Evolutionary conservation across 2,113 vertebrate species (phyloP).

Genomic region (Psephotus haematonotus): DNA sequence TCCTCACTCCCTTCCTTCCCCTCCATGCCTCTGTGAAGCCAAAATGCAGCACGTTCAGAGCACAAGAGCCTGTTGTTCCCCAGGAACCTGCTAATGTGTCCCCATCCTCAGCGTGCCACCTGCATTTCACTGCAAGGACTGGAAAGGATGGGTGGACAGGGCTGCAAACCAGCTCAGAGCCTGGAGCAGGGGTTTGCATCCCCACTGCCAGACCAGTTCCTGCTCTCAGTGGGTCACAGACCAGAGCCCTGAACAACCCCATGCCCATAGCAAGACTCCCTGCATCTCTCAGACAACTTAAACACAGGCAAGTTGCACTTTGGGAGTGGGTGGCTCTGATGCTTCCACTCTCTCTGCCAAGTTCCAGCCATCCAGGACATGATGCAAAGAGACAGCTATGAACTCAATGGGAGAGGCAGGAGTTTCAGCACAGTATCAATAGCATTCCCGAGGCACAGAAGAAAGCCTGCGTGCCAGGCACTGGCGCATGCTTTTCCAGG

Average conservation of each 20-base stretch:
- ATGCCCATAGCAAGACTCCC: fast-evolving
- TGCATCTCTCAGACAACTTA: fast-evolving
- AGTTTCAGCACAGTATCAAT: fast-evolving
- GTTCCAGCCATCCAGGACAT: not conserved
- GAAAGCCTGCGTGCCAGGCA: not conserved
- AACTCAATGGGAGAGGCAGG: not conserved
- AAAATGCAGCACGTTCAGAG: not conserved
- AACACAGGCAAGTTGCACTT: fast-evolving
- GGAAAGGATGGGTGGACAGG: not conserved
- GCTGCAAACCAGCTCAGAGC: not conserved
- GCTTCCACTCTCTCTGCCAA: not conserved
- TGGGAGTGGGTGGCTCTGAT: fast-evolving
- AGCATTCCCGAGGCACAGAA: not conserved
- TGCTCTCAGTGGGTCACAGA: fast-evolving
- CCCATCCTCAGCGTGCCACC: not conserved
- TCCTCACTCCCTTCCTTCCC: not conserved
- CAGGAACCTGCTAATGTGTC: not conserved
- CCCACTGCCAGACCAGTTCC: fast-evolving
- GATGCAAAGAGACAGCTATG: slow-evolving; percentile 1
- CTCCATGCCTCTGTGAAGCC: not conserved
- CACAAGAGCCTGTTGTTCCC: not conserved
- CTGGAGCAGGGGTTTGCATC: fast-evolving
- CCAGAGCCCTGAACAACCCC: fast-evolving
- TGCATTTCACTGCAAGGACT: not conserved
- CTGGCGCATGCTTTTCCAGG: fast-evolving